A percentile compares a stretch with the other conserved stretches of the same genome.
These are phyloP conservation scores for Ichneumon xanthorius DNA, from an alignment of 2,888 invertebrate species.

Conservation along the genomic window DNA sequence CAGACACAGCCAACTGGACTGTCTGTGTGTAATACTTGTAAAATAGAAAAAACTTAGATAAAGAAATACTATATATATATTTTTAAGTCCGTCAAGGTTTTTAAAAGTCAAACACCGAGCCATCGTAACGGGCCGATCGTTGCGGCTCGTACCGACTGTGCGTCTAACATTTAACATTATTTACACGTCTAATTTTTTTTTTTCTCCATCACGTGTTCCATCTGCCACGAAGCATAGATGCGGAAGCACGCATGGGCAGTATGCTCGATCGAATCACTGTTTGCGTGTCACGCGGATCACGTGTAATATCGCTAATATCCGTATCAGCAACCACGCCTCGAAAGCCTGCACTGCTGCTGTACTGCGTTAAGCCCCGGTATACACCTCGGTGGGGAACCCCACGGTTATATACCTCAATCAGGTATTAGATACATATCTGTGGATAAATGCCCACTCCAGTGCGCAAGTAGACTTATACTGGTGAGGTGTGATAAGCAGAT, in stretches of 20 bases:
- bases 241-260: conserved; percentile 49
- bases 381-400: conserved; percentile 6
- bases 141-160: too few relatives aligned
- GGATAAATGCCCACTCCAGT: conserved; percentile 60
- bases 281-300: conserved; percentile 60
- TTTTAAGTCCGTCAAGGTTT: too few relatives aligned
- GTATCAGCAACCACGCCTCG: conserved; percentile 36
- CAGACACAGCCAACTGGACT: too few relatives aligned
- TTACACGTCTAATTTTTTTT: not conserved
- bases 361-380: not conserved
- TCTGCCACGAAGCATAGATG: conserved; percentile 15
- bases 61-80: too few relatives aligned
- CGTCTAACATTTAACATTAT: not conserved
- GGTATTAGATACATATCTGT: conserved; percentile 67
- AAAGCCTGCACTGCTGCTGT: conserved; percentile 30
- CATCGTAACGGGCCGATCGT: too few relatives aligned
- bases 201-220: conserved; percentile 34
- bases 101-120: too few relatives aligned
- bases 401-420: conserved; percentile 61
- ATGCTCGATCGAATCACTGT: conserved; percentile 49
- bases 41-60: too few relatives aligned
- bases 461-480: conserved; percentile 55
- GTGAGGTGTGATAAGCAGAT: conserved; percentile 59
- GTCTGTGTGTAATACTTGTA: too few relatives aligned
- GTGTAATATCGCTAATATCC: conserved; percentile 64